Evolutionary conservation across 2,113 vertebrate species (phyloP).

Genomic region (Pontoporia blainvillei): DNA sequence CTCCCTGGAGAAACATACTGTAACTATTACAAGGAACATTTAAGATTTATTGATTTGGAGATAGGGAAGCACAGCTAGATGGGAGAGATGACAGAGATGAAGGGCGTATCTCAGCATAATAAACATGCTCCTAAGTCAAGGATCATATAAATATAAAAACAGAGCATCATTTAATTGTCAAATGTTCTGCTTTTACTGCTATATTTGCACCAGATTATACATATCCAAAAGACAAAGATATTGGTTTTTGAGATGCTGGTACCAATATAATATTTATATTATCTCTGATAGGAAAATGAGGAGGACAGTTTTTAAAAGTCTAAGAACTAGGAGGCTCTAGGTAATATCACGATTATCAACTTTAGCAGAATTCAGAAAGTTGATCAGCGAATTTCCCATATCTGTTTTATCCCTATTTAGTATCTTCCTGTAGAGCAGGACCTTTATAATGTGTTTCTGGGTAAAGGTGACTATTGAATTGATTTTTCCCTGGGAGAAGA

Average conservation of each 20-base stretch:
- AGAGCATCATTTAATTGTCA: slow-evolving; percentile 27
- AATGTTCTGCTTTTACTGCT: slow-evolving; percentile 15
- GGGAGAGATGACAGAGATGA: slow-evolving; percentile 34
- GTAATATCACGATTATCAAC: not conserved
- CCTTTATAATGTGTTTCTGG: not conserved
- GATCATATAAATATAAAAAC: slow-evolving; percentile 41
- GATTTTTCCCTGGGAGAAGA: not conserved
- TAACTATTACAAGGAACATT: slow-evolving; percentile 67
- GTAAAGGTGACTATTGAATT: not conserved
- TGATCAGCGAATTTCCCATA: not conserved
- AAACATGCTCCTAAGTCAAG: slow-evolving; percentile 17
- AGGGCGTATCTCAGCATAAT: slow-evolving; percentile 50
- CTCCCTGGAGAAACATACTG: slow-evolving; percentile 65
- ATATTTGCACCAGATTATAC: not conserved
- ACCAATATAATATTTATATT: not conserved
- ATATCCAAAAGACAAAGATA: not conserved
- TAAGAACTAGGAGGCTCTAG: not conserved
- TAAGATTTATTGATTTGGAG: slow-evolving; percentile 71
- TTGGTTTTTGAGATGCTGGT: not conserved
- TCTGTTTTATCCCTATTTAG: not conserved
- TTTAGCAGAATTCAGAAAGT: not conserved
- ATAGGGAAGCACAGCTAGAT: slow-evolving; percentile 41
- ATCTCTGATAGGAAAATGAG: not conserved
- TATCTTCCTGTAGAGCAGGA: not conserved
- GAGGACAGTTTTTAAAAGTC: not conserved